phyloP scores from a whole-genome alignment of 2,797 vertebrate species.

The Hippocampus kuda region DNA sequence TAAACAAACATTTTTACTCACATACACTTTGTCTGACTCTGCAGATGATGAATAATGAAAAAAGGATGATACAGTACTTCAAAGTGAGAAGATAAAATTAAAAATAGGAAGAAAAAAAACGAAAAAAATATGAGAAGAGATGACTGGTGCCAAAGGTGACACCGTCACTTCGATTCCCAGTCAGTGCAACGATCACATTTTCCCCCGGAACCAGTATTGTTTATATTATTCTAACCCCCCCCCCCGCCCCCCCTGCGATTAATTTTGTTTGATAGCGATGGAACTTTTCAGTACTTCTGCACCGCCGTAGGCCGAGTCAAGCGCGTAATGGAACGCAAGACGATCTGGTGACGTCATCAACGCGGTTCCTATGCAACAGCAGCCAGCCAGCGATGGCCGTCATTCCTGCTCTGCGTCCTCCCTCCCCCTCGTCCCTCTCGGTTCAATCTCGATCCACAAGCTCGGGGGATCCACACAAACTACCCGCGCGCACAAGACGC shows the following conservation, averaged over 20 bases:
- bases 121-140: too few species aligned
- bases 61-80: too few species aligned
- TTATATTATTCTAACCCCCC: too few species aligned
- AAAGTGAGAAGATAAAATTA: too few species aligned
- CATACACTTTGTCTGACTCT: too few species aligned
- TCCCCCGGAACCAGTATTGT: neutral
- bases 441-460: neutral
- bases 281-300: neutral
- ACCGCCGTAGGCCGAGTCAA: neutral
- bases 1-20: too few species aligned
- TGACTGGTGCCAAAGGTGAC: neutral
- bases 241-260: too few species aligned
- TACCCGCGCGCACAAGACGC: neutral
- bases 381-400: neutral
- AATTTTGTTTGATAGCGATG: neutral
- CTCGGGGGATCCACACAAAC: neutral
- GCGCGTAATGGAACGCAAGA: neutral
- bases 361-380: neutral
- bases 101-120: too few species aligned
- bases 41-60: too few species aligned
- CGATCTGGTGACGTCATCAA: constrained; percentile 2
- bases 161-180: neutral
- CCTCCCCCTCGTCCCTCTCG: neutral
- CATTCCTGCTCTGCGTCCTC: neutral
- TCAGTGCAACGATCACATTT: neutral